Evolutionary conservation across 2,113 vertebrate genomes (phyloP), one percentile per base, ranked within the genome.

Genomic region (Brachypodius melanocephalos): DNA sequence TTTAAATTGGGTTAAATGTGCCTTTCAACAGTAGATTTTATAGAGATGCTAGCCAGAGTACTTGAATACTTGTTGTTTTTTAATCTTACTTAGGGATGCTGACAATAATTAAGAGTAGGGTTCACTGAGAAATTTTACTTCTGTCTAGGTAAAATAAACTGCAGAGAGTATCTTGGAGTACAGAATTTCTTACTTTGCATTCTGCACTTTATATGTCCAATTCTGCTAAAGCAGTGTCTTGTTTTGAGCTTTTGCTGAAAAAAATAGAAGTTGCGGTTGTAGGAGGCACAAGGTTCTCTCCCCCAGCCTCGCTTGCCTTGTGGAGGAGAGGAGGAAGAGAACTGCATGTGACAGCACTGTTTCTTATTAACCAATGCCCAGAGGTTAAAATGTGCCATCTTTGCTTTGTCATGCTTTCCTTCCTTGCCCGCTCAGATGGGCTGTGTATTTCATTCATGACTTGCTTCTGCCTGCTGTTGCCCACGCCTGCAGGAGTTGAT

Each of bases 261-360:
- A 63, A 80, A 29, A 3, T 16, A 81, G 31, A 81, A 75, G 19
- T 63, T 67, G 9, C 0, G 0, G 22, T 55, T 0, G 0, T n/a
- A 40, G 34, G 7, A 67, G 24, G 31, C 36, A 63, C 36, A 36
- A 34, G 12, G 31, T 42, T 63, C 36, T 32, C 49, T 78, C 15
- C 18, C 51, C 6, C 0, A 2, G 28, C 22, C 13, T 36, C 61
- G 20, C 67, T 88, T 34, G 63, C 32, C 29, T 63, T 45, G 43
- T 31, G 8, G 34, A 45, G 10, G 19, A 19, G 34, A 76, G 81
- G 59, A 88, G 48, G 75, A 92, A 63, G 48, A 32, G 36, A 72
- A 73, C 49, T 20, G 7, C 4, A 2, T 45, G 40, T 90, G 73
- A 46, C n/a, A 81, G 19, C 40, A 42, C 5, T 49, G 54, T 79